Evolutionary conservation across 1,140 invertebrate genomes (phyloP).

Genomic region (Bombyx mori): ASM3026992v2 NC_085120.1:5520501-5521000

Average conservation of each 20-base stretch:
- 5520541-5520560: conserved; percentile 27
- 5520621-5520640: conserved; percentile 81
- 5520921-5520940: conserved; percentile 75
- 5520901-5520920: conserved; percentile 75
- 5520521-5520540: conserved; percentile 29
- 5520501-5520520: no score
- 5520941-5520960: conserved; percentile 80
- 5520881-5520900: conserved; percentile 74
- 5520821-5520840: no score
- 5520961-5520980: conserved; percentile 81
- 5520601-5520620: conserved; percentile 76
- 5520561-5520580: conserved; percentile 16
- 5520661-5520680: conserved; percentile 77
- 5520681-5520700: conserved; percentile 84
- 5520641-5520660: conserved; percentile 81
- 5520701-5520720: conserved; percentile 84
- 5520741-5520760: no score
- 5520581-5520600: conserved; percentile 33
- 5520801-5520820: no score
- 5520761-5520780: no score
- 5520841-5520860: no score
- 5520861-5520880: conserved; percentile 73
- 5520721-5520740: conserved; percentile 70
- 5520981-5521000: conserved; percentile 76
- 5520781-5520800: no score